Conservation (phyloP, 1,140 invertebrate genomes). For the Carposina sasakii region DNA sequence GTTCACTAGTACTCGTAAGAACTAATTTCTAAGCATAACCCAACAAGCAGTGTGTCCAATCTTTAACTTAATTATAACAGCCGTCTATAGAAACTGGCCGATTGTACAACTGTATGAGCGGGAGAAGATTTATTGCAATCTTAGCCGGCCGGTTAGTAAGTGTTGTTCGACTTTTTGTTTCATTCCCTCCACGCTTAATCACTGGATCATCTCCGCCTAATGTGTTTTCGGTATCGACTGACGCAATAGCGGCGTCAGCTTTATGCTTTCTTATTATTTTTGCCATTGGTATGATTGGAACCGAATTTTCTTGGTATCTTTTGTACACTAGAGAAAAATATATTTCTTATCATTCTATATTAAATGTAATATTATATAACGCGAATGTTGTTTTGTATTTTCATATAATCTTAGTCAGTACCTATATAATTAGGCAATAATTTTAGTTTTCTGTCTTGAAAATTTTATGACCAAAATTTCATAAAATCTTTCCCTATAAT, state of each 20-base stretch:
- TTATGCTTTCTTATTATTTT: slow-evolving; percentile 4
- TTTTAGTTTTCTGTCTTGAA: no score
- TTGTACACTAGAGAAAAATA: no score
- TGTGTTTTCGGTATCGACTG: slow-evolving; percentile 43
- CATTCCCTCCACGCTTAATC: slow-evolving; percentile 54
- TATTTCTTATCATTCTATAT: no score
- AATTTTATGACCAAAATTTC: no score
- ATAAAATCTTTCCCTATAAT: no score
- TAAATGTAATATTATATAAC: no score
- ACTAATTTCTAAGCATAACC: not conserved
- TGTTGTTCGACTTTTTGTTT: slow-evolving; percentile 56
- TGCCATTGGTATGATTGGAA: no score
- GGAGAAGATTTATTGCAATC: slow-evolving; percentile 63
- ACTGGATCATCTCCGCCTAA: slow-evolving; percentile 55
- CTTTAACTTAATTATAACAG: slow-evolving; percentile 68
- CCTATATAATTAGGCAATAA: no score
- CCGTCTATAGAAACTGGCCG: slow-evolving; percentile 52
- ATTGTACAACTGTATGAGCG: slow-evolving; percentile 47
- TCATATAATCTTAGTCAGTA: no score
- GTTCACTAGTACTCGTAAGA: no score
- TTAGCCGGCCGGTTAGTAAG: slow-evolving; percentile 56
- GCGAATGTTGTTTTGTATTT: no score
- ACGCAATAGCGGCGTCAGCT: slow-evolving; percentile 27
- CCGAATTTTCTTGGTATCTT: no score
- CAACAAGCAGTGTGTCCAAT: slow-evolving; percentile 30